phyloP scores from a whole-genome alignment of 1,140 invertebrate species.

The Steinernema feltiae region DNA sequence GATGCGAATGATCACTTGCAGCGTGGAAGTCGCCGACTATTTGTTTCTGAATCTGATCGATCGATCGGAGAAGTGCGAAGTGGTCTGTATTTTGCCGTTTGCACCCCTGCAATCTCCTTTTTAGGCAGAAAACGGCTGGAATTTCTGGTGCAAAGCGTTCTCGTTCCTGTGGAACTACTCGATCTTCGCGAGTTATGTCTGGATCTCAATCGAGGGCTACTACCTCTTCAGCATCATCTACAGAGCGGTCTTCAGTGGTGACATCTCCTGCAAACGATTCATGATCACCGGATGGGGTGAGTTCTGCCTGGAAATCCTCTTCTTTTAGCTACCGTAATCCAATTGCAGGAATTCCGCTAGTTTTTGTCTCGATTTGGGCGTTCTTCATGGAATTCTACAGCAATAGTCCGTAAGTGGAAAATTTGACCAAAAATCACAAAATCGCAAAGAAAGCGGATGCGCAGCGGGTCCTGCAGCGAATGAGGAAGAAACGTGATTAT shows the following conservation, averaged over 20 bases:
- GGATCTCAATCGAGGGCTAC: constrained; percentile 3
- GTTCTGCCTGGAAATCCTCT: background rate
- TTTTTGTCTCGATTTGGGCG: constrained; percentile 2
- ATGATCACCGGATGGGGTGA: constrained; percentile 1
- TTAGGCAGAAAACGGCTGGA: background rate
- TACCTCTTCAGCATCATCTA: constrained; percentile 1
- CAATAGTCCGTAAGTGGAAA: background rate
- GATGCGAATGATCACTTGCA: background rate
- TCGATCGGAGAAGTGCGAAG: background rate
- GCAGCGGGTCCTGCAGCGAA: no score
- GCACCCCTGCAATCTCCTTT: background rate
- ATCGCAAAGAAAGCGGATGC: no score
- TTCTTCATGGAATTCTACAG: background rate
- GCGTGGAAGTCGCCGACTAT: background rate
- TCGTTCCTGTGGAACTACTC: constrained; percentile 7
- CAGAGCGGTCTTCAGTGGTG: background rate
- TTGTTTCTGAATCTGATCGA: background rate
- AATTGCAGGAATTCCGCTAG: background rate
- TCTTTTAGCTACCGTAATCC: no score
- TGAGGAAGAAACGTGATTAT: no score
- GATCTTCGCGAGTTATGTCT: background rate
- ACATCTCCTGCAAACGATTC: background rate
- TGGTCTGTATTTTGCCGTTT: background rate
- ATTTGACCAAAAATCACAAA: no score
- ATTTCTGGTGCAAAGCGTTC: constrained; percentile 6